phyloP scores from a whole-genome alignment of 1,140 invertebrate genomes.

The Drosophila elegans region DNA sequence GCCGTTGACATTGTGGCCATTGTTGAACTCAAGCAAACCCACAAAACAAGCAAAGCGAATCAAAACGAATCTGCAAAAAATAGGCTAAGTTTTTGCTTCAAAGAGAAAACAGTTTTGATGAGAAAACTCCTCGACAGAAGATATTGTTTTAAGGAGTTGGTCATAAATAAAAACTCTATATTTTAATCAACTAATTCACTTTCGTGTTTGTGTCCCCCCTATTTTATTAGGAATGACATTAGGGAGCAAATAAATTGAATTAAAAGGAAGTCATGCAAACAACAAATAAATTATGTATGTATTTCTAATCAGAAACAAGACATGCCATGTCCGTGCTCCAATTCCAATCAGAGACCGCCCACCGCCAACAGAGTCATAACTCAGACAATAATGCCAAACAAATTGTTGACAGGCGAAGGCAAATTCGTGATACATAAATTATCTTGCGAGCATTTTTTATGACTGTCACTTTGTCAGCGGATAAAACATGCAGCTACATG shows the following conservation, averaged over 20 bases:
- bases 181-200: slow-evolving; percentile 38
- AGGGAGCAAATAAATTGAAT: slow-evolving; percentile 32
- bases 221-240: slow-evolving; percentile 23
- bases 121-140: no score
- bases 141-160: not conserved
- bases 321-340: slow-evolving; percentile 25
- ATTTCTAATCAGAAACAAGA: slow-evolving; percentile 68
- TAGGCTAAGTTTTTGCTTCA: not conserved
- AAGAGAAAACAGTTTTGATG: not conserved
- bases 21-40: not conserved
- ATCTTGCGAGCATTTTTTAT: slow-evolving; percentile 58
- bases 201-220: not conserved
- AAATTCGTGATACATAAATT: slow-evolving; percentile 62
- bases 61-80: slow-evolving; percentile 13
- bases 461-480: slow-evolving; percentile 64
- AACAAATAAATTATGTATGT: slow-evolving; percentile 71
- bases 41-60: slow-evolving; percentile 4
- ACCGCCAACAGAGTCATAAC: slow-evolving; percentile 27
- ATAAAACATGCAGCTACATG: slow-evolving; percentile 24
- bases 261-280: slow-evolving; percentile 58
- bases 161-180: not conserved
- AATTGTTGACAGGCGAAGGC: slow-evolving; percentile 52
- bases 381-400: slow-evolving; percentile 50
- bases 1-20: slow-evolving; percentile 41
- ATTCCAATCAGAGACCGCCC: slow-evolving; percentile 29